Evolutionary conservation across 2,113 vertebrate species (phyloP).

Genomic region (Equus przewalskii): DNA sequence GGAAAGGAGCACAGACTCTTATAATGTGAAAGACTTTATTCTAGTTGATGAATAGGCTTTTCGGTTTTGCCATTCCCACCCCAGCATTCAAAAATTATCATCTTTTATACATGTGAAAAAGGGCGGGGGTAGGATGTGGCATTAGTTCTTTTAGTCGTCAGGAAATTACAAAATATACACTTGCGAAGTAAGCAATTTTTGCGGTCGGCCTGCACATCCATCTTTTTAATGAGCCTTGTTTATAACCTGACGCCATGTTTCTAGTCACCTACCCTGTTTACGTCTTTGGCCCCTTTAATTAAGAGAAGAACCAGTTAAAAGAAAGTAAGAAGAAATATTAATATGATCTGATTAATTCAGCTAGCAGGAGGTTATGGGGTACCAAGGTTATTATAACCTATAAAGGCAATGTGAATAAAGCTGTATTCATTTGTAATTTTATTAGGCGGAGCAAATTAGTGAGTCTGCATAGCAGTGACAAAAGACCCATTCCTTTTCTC

Average conservation of each 20-base stretch:
- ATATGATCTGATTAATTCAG: conserved; percentile 95
- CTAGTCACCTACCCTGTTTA: conserved; percentile 93
- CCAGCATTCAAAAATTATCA: conserved; percentile 90
- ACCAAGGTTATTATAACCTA: conserved; percentile 95
- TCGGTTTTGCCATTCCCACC: conserved; percentile 80
- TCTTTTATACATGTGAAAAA: conserved; percentile 89
- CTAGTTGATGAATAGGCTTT: conserved; percentile 88
- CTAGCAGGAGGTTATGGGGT: conserved; percentile 94
- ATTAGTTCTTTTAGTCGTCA: conserved; percentile 92
- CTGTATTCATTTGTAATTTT: conserved; percentile 94
- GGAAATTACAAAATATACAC: conserved; percentile 93
- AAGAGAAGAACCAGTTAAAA: conserved; percentile 94
- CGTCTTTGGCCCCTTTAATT: conserved; percentile 95
- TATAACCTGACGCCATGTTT: conserved; percentile 92
- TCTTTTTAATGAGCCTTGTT: conserved; percentile 97
- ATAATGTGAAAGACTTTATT: conserved; percentile 82
- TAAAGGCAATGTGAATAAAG: conserved; percentile 92
- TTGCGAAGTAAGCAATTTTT: conserved; percentile 94
- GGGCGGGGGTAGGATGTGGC: conserved; percentile 87
- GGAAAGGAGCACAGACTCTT: conserved; percentile 65
- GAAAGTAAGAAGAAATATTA: conserved; percentile 94
- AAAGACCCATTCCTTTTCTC: conserved; percentile 89
- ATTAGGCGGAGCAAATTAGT: conserved; percentile 94
- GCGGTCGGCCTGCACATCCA: conserved; percentile 91
- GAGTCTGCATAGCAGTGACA: conserved; percentile 90